Conservation (phyloP, 2,113 vertebrate genomes). For the Patagioenas fasciata region DNA sequence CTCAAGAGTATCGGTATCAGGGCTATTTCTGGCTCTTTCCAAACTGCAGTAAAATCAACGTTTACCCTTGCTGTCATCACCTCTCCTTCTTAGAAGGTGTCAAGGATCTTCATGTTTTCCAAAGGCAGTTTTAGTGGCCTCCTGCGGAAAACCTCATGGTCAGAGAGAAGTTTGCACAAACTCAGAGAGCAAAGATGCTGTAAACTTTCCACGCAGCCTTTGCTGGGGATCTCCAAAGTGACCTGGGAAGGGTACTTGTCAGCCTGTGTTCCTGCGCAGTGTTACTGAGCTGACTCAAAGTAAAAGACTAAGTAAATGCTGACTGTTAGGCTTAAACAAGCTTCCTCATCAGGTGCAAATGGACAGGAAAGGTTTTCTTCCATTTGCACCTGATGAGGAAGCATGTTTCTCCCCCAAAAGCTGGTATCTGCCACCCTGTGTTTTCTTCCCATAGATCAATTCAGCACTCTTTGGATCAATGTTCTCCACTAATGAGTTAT, state of each 20-base stretch:
- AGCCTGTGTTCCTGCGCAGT: background rate
- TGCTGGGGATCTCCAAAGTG: background rate
- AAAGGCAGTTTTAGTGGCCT: background rate
- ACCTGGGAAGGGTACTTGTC: background rate
- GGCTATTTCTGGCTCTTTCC: constrained; percentile 1
- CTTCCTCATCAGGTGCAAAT: constrained; percentile 64
- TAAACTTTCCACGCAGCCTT: background rate
- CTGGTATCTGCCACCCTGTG: background rate
- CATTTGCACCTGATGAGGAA: constrained; percentile 62
- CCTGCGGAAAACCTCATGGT: background rate
- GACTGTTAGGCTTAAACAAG: constrained; percentile 23
- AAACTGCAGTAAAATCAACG: background rate
- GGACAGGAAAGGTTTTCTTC: constrained; percentile 52
- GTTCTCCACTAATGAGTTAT: background rate
- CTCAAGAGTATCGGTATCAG: background rate
- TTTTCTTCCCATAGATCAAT: constrained; percentile 34
- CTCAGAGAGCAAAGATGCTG: background rate
- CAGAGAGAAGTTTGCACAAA: background rate
- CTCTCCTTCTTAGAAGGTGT: background rate
- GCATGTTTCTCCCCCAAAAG: constrained; percentile 45
- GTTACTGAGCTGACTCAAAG: constrained; percentile 28
- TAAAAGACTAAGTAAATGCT: constrained; percentile 10
- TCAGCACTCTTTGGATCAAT: background rate
- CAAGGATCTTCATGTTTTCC: background rate
- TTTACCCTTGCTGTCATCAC: background rate